phyloP scores from a whole-genome alignment of 2,888 invertebrate species.

The Andrena flavipes region DNA sequence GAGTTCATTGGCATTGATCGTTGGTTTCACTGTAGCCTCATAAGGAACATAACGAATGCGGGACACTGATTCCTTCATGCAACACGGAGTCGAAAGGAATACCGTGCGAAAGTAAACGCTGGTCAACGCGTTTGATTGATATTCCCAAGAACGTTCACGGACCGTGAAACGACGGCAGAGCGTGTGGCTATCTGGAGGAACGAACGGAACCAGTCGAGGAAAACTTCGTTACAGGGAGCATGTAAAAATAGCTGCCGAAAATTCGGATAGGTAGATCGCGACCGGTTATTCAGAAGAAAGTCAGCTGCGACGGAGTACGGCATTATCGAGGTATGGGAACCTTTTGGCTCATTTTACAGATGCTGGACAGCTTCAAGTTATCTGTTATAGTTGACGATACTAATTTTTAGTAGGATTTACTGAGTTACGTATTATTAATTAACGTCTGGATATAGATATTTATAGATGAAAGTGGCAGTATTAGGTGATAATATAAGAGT shows the following conservation, averaged over 20 bases:
- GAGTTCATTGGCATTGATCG: conserved; percentile 57
- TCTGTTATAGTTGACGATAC: background rate
- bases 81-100: conserved; percentile 25
- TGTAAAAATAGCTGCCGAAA: conserved; percentile 20
- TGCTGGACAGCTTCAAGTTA: background rate
- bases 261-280: background rate
- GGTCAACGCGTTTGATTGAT: conserved; percentile 3
- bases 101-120: conserved; percentile 28
- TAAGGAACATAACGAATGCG: conserved; percentile 36
- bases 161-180: background rate
- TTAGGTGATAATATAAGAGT: background rate
- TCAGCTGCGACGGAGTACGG: background rate
- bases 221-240: background rate
- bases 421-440: background rate
- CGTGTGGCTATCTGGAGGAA: background rate
- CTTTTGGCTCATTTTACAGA: background rate
- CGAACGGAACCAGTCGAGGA: conserved; percentile 1
- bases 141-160: background rate
- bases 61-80: conserved; percentile 33
- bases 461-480: background rate
- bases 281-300: background rate
- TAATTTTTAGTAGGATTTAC: too few species aligned
- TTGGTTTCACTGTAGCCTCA: conserved; percentile 40
- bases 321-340: background rate
- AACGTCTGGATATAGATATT: background rate